Conservation (phyloP, 2,888 invertebrate genomes). For the Venusia cambrica region DNA sequence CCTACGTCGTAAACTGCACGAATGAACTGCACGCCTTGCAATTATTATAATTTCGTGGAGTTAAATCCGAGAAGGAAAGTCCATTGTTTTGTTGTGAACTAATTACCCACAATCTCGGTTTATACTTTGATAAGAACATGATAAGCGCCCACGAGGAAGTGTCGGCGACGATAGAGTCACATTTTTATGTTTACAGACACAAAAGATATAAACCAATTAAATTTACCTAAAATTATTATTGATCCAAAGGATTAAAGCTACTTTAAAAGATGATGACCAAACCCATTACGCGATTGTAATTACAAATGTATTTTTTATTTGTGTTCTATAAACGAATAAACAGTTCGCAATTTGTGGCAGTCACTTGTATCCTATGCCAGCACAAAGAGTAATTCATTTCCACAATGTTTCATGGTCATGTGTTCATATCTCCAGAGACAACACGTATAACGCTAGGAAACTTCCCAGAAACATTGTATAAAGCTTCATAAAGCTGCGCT, state of each 20-base stretch:
- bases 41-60: conserved; percentile 23
- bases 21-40: conserved; percentile 33
- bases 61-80: conserved; percentile 25
- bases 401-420: too few species aligned
- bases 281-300: too few species aligned
- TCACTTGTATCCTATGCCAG: too few species aligned
- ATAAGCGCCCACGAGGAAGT: conserved; percentile 64
- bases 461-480: conserved; percentile 23
- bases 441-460: too few species aligned
- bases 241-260: too few species aligned
- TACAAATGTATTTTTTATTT: too few species aligned
- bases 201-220: too few species aligned
- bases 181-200: conserved; percentile 32
- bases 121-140: conserved; percentile 53
- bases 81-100: conserved; percentile 36
- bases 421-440: conserved; percentile 14
- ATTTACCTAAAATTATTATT: too few species aligned
- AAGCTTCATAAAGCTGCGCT: conserved; percentile 23
- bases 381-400: too few species aligned
- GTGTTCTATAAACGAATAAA: too few species aligned
- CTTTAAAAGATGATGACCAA: too few species aligned
- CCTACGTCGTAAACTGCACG: conserved; percentile 35
- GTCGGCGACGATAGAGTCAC: conserved; percentile 38
- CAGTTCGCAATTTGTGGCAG: too few species aligned
- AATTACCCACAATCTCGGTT: conserved; percentile 44